phyloP scores from a whole-genome alignment of 1,140 invertebrate genomes.

The Anagrus nilaparvatae region DNA sequence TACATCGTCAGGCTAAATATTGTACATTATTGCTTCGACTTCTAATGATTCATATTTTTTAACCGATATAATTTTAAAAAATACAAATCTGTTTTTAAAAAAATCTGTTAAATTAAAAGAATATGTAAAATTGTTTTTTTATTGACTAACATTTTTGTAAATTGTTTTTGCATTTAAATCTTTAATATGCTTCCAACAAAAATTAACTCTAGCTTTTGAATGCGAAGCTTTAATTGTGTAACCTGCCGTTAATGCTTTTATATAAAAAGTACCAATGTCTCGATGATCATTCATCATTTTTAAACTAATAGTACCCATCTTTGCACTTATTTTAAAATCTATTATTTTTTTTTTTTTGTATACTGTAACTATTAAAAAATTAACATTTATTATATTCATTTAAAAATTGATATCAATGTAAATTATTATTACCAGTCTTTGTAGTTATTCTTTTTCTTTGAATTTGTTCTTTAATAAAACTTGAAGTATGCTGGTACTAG shows the following conservation, averaged over 20 bases:
- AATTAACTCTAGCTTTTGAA: conserved; percentile 60
- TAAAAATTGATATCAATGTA: no score
- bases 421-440: no score
- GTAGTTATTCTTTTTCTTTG: conserved; percentile 29
- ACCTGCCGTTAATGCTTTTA: conserved; percentile 53
- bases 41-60: conserved; percentile 65
- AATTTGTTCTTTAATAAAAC: conserved; percentile 34
- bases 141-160: conserved; percentile 58
- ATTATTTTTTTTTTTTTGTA: conserved; percentile 48
- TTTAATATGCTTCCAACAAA: conserved; percentile 60
- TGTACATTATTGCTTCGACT: conserved; percentile 57
- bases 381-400: no score
- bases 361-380: no score
- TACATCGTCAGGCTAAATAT: conserved; percentile 47
- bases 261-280: conserved; percentile 49
- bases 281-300: conserved; percentile 46
- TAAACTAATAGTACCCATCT: conserved; percentile 55
- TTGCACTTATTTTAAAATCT: conserved; percentile 58
- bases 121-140: no score
- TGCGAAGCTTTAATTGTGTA: conserved; percentile 61
- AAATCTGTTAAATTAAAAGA: no score
- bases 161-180: conserved; percentile 60
- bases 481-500: conserved; percentile 36
- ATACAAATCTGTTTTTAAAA: no score
- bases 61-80: conserved; percentile 65